Conservation (phyloP, 1,140 invertebrate genomes). For the Pseudomyrmex dendroicus region DNA sequence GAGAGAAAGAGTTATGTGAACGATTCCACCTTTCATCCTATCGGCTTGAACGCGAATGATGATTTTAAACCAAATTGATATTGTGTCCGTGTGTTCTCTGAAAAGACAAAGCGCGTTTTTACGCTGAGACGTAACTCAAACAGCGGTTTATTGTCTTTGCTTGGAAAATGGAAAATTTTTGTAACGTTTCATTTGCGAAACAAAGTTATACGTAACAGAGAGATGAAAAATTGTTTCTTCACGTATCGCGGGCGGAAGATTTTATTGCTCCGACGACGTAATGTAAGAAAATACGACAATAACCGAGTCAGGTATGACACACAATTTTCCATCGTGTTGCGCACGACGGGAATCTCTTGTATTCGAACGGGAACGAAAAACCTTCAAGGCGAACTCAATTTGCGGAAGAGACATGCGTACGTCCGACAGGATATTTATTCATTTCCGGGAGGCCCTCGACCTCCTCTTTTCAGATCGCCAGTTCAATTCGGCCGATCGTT, state of each 20-base stretch:
- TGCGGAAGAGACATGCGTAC: not conserved
- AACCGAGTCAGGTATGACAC: not conserved
- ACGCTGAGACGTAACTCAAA: not conserved
- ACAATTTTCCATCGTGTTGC: conserved; percentile 19
- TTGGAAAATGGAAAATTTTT: not conserved
- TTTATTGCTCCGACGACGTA: not conserved
- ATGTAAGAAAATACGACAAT: not conserved
- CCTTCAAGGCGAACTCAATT: not conserved
- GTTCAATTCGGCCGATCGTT: conserved; percentile 35
- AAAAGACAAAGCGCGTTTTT: too few relatives aligned
- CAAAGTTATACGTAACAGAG: not conserved
- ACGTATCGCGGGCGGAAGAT: not conserved
- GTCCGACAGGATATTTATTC: conserved; percentile 72
- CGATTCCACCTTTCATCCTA: too few relatives aligned
- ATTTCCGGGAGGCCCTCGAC: conserved; percentile 61
- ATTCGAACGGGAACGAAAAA: not conserved
- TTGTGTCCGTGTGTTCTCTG: too few relatives aligned
- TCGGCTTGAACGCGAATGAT: not conserved
- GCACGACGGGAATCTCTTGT: not conserved
- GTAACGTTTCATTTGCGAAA: not conserved
- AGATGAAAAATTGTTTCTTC: not conserved
- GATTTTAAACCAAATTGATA: not conserved
- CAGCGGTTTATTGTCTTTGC: not conserved
- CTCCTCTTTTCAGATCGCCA: not conserved
- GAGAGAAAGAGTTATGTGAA: too few relatives aligned